These are phyloP conservation scores for Theretra japonica DNA, from an alignment of 2,888 invertebrate genomes.

Conservation along the genomic window DNA sequence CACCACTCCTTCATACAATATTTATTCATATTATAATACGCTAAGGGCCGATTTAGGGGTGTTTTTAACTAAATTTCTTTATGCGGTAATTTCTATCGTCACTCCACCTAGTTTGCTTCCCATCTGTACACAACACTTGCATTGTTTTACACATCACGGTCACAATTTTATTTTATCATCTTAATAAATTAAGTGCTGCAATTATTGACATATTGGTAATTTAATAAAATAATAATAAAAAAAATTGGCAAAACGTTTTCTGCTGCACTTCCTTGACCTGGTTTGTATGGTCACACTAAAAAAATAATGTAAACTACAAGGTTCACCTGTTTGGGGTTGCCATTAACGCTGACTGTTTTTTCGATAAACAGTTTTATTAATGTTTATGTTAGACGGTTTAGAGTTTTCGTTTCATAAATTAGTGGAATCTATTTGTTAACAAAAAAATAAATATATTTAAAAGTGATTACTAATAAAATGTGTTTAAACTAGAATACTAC, in stretches of 20 bases:
- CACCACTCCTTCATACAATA: background rate
- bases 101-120: conserved; percentile 59
- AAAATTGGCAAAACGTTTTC: conserved; percentile 63
- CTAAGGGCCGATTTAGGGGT: conserved; percentile 35
- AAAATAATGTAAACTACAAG: conserved; percentile 37
- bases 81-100: conserved; percentile 71
- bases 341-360: background rate
- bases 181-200: conserved; percentile 50
- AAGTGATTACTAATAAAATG: background rate
- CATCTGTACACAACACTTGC: conserved; percentile 45
- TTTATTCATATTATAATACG: conserved; percentile 19
- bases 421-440: background rate
- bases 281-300: conserved; percentile 59
- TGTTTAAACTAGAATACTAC: background rate
- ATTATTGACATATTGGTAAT: conserved; percentile 63
- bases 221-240: conserved; percentile 68
- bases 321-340: conserved; percentile 1
- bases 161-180: conserved; percentile 58
- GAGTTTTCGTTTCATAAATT: background rate
- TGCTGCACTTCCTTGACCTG: conserved; percentile 78
- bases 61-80: conserved; percentile 38
- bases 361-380: background rate
- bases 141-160: conserved; percentile 59
- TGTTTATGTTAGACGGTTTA: background rate
- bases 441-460: background rate